These are phyloP conservation scores for Leptopilina clavipes DNA, from an alignment of 1,140 invertebrate genomes.

Conservation along the genomic window DNA sequence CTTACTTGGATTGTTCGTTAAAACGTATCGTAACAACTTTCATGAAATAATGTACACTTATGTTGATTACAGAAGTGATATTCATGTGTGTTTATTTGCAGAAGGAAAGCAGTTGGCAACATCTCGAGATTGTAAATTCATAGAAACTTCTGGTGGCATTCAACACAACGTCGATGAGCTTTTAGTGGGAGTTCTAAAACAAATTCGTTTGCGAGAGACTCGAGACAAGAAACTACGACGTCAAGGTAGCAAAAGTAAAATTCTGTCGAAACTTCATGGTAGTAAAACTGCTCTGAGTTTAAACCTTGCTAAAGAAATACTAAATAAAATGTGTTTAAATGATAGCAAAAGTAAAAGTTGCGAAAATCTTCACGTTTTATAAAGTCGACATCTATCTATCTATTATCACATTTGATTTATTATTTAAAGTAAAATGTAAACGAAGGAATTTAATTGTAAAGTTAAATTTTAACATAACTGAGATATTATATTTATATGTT, in stretches of 20 bases:
- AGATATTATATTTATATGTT: not conserved
- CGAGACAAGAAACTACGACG: constrained; percentile 79
- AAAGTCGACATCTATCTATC: constrained; percentile 64
- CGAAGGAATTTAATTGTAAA: too few relatives aligned
- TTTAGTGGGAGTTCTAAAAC: constrained; percentile 89
- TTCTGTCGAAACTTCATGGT: constrained; percentile 78
- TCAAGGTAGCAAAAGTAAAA: constrained; percentile 73
- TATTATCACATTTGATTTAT: too few relatives aligned
- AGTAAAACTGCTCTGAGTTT: constrained; percentile 83
- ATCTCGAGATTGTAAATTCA: constrained; percentile 92
- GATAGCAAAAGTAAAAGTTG: constrained; percentile 93
- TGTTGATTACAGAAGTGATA: not conserved
- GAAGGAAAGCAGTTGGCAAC: constrained; percentile 90
- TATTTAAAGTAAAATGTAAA: too few relatives aligned
- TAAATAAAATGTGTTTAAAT: constrained; percentile 90
- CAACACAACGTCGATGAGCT: constrained; percentile 95
- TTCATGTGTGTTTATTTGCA: constrained; percentile 69
- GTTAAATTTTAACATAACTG: too few relatives aligned
- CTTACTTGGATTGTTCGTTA: too few relatives aligned
- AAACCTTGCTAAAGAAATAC: constrained; percentile 84
- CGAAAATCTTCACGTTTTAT: constrained; percentile 92
- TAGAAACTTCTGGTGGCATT: constrained; percentile 92
- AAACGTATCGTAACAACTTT: too few relatives aligned
- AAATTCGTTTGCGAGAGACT: constrained; percentile 85
- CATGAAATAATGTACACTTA: not conserved